These are phyloP conservation scores for Cliona cf. orientalis DNA, from an alignment of 37 sponge, comb jelly and placozoan genomes.

Conservation along the genomic window DNA sequence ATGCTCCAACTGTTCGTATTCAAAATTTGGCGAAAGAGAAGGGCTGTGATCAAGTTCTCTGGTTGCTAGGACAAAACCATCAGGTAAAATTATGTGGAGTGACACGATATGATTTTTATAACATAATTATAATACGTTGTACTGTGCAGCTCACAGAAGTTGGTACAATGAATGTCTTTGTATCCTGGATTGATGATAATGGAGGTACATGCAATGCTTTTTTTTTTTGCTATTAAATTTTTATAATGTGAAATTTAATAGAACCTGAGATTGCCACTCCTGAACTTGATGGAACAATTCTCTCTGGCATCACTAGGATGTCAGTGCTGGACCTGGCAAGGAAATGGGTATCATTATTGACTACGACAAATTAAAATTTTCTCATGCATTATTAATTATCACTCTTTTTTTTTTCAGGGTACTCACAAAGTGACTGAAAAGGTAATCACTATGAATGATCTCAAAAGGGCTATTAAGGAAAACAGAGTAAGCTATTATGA, in stretches of 20 bases:
- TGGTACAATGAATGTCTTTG: constrained; percentile 99
- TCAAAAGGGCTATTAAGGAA: constrained; percentile 76
- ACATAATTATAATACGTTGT: too few relatives aligned
- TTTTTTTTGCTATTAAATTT: background rate
- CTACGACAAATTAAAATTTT: too few relatives aligned
- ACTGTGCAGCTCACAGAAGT: constrained; percentile 99
- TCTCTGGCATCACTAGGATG: constrained; percentile 94
- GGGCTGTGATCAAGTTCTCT: constrained; percentile 90
- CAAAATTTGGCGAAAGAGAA: constrained; percentile 72
- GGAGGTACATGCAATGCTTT: too few relatives aligned
- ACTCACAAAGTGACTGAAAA: constrained; percentile 91
- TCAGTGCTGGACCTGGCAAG: constrained; percentile 85
- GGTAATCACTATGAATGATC: constrained; percentile 86
- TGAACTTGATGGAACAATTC: constrained; percentile 91
- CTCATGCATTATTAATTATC: too few relatives aligned
- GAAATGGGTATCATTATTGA: constrained; percentile 79
- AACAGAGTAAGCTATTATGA: too few relatives aligned
- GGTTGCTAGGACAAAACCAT: constrained; percentile 91
- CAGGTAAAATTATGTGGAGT: too few relatives aligned
- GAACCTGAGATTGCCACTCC: constrained; percentile 98
- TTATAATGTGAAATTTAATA: constrained; percentile 28
- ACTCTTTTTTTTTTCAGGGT: constrained; percentile 72
- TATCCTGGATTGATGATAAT: constrained; percentile 91
- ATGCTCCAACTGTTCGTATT: constrained; percentile 90
- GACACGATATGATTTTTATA: too few relatives aligned